These are phyloP conservation scores for Casuarius casuarius DNA, from an alignment of 2,113 vertebrate genomes.

Conservation along the genomic window DNA sequence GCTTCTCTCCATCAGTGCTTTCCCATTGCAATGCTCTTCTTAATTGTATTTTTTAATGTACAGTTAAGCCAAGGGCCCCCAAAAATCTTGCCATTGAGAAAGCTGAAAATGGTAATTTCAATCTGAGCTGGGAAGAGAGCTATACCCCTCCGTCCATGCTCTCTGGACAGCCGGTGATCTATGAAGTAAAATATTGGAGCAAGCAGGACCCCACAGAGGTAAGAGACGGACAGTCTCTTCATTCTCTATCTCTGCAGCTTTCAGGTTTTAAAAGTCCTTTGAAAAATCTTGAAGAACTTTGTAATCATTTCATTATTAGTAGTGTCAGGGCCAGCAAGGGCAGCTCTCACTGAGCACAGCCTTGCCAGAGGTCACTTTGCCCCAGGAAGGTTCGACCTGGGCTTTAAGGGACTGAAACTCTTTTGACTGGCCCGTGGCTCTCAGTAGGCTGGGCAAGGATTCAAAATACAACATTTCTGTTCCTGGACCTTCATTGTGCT, in stretches of 20 bases:
- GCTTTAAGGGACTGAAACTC: neutral
- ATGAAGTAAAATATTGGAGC: slow-evolving; percentile 68
- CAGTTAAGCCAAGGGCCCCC: slow-evolving; percentile 75
- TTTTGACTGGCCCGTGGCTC: neutral
- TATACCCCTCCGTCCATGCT: neutral
- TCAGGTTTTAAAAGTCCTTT: neutral
- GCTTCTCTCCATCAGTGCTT: neutral
- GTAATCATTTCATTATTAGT: neutral
- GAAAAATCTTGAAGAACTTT: neutral
- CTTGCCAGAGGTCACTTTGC: neutral
- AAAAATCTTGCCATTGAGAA: slow-evolving; percentile 44
- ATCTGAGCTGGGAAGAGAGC: slow-evolving; percentile 69
- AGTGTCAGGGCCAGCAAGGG: neutral
- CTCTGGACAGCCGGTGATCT: neutral
- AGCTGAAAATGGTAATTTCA: slow-evolving; percentile 9
- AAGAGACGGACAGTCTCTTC: neutral
- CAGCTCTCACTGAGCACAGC: neutral
- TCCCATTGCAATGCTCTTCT: neutral
- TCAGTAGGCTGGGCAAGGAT: neutral
- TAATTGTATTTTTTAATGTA: neutral
- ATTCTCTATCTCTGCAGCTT: neutral
- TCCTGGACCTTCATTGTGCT: neutral
- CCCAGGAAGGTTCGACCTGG: neutral
- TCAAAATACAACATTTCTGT: neutral
- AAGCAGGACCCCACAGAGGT: slow-evolving; percentile 49